A percentile compares a stretch with the other conserved stretches of the same genome.
These are phyloP conservation scores for Saturnia japonica DNA, from an alignment of 2,888 invertebrate genomes.

Conservation along the genomic window DNA sequence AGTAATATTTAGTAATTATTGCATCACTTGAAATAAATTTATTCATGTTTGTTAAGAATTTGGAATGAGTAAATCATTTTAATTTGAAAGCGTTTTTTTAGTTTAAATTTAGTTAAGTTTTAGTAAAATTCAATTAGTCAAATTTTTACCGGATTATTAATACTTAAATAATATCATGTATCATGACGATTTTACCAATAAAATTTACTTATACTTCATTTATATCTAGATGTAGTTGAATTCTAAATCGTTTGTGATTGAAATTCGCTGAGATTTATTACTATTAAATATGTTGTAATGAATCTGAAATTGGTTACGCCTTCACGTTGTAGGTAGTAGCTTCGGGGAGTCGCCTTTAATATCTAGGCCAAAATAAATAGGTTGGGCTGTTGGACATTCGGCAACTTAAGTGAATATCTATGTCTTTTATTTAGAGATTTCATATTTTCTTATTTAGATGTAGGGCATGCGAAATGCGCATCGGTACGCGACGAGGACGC, in stretches of 20 bases:
- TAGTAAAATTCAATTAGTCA: too few species aligned
- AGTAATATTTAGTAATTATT: background rate
- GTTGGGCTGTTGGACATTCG: background rate
- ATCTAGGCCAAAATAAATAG: conserved; percentile 1
- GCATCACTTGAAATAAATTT: background rate
- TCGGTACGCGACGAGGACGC: too few species aligned
- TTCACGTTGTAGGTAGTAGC: background rate
- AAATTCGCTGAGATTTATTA: background rate
- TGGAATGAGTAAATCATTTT: background rate
- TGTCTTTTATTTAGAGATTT: too few species aligned
- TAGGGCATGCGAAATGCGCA: too few species aligned
- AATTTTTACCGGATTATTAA: background rate
- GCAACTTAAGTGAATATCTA: background rate
- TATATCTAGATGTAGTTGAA: background rate
- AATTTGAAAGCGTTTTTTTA: background rate
- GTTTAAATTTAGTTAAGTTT: too few species aligned
- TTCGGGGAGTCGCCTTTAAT: background rate
- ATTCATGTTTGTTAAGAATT: background rate
- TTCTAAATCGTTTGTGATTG: background rate
- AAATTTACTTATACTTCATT: background rate
- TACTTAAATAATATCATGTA: background rate
- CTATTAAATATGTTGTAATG: background rate
- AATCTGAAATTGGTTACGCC: background rate
- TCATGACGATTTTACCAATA: background rate
- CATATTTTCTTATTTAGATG: too few species aligned